Conservation (phyloP, 2,797 vertebrate species). For the Falco rusticolus region DNA sequence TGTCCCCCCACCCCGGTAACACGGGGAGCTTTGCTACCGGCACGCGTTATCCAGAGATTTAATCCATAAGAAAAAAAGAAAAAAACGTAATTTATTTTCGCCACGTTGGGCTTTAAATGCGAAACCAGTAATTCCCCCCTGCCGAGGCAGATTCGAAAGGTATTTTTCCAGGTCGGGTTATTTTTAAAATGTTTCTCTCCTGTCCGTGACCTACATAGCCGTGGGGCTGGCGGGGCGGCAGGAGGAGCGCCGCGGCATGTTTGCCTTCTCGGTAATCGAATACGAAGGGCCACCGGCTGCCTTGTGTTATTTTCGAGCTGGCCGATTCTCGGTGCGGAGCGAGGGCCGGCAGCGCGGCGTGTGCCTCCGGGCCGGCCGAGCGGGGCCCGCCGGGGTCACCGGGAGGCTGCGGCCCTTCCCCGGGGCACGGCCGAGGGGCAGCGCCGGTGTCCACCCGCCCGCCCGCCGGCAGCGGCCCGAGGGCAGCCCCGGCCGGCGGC, state of each 20-base stretch:
- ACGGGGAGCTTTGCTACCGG: neutral
- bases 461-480: too few species aligned
- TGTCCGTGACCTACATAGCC: slow-evolving; percentile 38
- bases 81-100: neutral
- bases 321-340: neutral
- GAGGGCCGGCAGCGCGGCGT: neutral
- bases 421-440: neutral
- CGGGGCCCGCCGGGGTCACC: too few species aligned
- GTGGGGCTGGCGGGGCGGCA: neutral
- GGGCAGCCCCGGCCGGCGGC: neutral
- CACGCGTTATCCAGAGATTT: neutral
- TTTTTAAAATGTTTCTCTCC: slow-evolving; percentile 2
- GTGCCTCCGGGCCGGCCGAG: neutral
- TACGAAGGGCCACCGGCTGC: neutral
- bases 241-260: neutral
- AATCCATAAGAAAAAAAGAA: neutral
- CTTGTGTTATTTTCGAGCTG: neutral
- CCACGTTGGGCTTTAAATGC: neutral
- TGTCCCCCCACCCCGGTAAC: neutral
- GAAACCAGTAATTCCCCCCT: neutral
- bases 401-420: neutral
- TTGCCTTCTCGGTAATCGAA: neutral
- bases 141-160: neutral
- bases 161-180: neutral
- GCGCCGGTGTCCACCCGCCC: too few species aligned